Evolutionary conservation across 1,140 invertebrate species (phyloP), one percentile per base, ranked within the genome.

Genomic region (Drosophila persimilis): DNA sequence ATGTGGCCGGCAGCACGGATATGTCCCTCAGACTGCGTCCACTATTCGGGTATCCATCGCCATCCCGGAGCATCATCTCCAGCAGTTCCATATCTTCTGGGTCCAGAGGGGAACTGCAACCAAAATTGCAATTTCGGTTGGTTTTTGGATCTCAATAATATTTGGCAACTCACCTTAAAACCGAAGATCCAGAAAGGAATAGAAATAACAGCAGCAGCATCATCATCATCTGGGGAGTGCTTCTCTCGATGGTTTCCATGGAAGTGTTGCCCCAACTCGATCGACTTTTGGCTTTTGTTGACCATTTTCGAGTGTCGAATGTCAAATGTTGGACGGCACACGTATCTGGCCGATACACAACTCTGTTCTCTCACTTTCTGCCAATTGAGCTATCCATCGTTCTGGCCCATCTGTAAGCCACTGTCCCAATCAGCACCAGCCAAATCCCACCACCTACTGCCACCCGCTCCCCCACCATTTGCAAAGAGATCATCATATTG

Each of bases 271-370:
- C 62, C 59, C 50, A 71, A 64, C 59, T 58, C 64, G 73, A 48
- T 71, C 62, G 72, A 61, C 65, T 48, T 66, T 77, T 81, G 81
- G 81, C 78, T 85, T 85, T 85, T 85, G 81, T 85, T 81, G 61
- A 67, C 52, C 58, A 22, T 61, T 13, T 20, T 8, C 11, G 24
- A 55, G 54, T 35, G 31, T 35, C 31, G 31, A 35, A 35, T 11
- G 31, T 35, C 31, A 35, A 35, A 35, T 35, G 31, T 9, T 35
- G 9, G 31, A 15, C 26, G 54, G 58, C 72, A 81, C 81, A 86
- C 81, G 81, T 86, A 71, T 85, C 77, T 66, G 57, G 20, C 64
- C 63, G 79, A 75, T 78, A 72, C 79, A 54, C 35, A 31, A 29
- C 47, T 52, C 44, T 55, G 41, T 39, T 47, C 76, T 84, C 71